Percentiles rank a stretch among this genome's conserved stretches.
These are phyloP conservation scores for Luscinia luscinia DNA, from an alignment of 2,797 vertebrate species.

Conservation along the genomic window DNA sequence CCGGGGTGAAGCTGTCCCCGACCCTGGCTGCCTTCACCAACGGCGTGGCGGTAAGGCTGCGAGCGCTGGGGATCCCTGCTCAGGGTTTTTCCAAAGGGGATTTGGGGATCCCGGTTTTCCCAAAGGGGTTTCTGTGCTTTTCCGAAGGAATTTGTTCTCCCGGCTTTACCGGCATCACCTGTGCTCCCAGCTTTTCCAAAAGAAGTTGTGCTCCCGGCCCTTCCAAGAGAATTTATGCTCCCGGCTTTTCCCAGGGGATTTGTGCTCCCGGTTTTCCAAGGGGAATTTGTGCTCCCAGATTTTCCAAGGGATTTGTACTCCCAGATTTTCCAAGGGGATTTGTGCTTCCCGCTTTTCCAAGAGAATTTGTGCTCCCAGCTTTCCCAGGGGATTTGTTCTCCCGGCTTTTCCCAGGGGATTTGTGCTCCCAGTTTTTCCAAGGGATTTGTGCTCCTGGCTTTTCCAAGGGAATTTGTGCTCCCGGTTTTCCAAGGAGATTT, in stretches of 20 bases:
- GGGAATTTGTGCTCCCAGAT: too few relatives aligned
- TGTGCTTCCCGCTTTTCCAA: too few relatives aligned
- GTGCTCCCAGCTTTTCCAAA: fast-evolving
- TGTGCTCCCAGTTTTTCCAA: too few relatives aligned
- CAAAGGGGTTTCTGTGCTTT: neutral
- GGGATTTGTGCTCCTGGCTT: neutral
- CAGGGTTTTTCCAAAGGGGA: neutral
- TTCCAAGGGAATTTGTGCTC: neutral
- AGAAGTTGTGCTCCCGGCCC: fast-evolving
- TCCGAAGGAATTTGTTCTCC: neutral
- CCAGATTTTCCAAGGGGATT: too few relatives aligned
- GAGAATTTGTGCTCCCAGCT: too few relatives aligned
- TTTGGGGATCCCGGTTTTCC: fast-evolving
- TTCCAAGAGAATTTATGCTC: neutral
- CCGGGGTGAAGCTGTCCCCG: conserved; percentile 80
- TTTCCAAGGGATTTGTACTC: neutral
- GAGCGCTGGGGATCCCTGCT: too few relatives aligned
- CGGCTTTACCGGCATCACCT: fast-evolving
- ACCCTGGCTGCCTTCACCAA: conserved; percentile 88
- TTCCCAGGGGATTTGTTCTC: neutral
- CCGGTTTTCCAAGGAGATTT: neutral
- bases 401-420: neutral
- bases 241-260: fast-evolving
- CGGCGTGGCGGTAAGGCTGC: conserved; percentile 85
- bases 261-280: too few relatives aligned